phyloP scores from a whole-genome alignment of 2,888 invertebrate genomes.

The Parelbella ahira region DNA sequence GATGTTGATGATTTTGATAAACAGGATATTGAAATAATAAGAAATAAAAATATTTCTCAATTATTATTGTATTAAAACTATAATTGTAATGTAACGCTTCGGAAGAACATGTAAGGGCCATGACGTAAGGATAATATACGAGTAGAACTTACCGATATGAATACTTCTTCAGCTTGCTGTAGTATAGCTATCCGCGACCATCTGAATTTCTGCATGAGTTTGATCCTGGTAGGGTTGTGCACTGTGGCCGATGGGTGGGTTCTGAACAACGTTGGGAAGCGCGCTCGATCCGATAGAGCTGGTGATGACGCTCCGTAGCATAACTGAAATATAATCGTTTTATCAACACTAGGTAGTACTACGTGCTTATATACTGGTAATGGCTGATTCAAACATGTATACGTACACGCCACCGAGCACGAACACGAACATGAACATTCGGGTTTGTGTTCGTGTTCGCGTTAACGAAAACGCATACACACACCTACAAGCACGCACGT shows the following conservation, averaged over 20 bases:
- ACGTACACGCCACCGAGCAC: too few species aligned
- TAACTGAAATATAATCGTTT: constrained; percentile 87
- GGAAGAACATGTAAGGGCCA: too few species aligned
- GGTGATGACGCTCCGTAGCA: constrained; percentile 99
- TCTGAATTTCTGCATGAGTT: constrained; percentile 97
- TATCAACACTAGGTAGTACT: too few species aligned
- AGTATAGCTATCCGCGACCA: constrained; percentile 99
- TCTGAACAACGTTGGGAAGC: constrained; percentile 98
- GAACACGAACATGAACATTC: too few species aligned
- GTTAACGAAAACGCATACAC: too few species aligned
- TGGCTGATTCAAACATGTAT: background rate
- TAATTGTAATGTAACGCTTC: too few species aligned
- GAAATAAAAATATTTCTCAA: constrained; percentile 8
- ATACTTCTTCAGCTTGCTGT: constrained; percentile 99
- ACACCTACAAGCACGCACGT: too few species aligned
- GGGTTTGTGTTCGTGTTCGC: too few species aligned
- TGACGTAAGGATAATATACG: too few species aligned
- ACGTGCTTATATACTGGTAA: too few species aligned
- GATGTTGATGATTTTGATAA: too few species aligned
- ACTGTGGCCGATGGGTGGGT: constrained; percentile 99
- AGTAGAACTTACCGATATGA: constrained; percentile 93
- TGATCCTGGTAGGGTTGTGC: constrained; percentile 98
- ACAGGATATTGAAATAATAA: too few species aligned
- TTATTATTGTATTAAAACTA: background rate
- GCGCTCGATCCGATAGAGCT: constrained; percentile 96